Conservation (phyloP, 2,888 invertebrate genomes). For the Himalopsyche tibetana region DNA sequence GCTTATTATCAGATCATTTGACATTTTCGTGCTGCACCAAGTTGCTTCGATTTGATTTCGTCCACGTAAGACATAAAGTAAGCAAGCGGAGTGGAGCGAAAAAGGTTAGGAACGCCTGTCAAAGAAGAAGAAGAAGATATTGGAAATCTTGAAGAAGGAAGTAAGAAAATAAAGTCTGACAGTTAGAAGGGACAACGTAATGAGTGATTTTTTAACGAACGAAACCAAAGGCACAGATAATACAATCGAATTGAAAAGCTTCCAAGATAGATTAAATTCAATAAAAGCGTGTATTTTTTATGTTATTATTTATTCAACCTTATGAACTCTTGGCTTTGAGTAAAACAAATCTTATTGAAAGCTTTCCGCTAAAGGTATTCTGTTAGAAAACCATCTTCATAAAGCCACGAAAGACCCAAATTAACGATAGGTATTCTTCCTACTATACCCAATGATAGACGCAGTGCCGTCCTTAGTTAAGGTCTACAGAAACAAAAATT, state of each 20-base stretch:
- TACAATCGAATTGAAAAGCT: neutral
- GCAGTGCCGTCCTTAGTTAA: neutral
- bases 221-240: neutral
- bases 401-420: neutral
- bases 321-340: conserved; percentile 29
- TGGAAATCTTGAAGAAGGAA: too few species aligned
- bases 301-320: conserved; percentile 12
- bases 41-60: too few species aligned
- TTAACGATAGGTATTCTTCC: neutral
- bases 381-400: conserved; percentile 3
- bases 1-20: too few species aligned
- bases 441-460: neutral
- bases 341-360: conserved; percentile 30
- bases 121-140: too few species aligned
- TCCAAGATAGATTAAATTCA: neutral
- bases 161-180: too few species aligned
- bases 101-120: too few species aligned
- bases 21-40: too few species aligned
- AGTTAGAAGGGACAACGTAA: neutral
- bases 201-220: neutral
- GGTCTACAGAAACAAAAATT: neutral
- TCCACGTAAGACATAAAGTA: too few species aligned
- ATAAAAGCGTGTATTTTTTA: conserved; percentile 9
- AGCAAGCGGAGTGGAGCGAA: too few species aligned
- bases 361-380: conserved; percentile 9